A percentile compares a stretch with the other conserved stretches of the same genome.
These are phyloP conservation scores for Dynastes maya DNA, from an alignment of 2,888 invertebrate species.

Conservation along the genomic window DNA sequence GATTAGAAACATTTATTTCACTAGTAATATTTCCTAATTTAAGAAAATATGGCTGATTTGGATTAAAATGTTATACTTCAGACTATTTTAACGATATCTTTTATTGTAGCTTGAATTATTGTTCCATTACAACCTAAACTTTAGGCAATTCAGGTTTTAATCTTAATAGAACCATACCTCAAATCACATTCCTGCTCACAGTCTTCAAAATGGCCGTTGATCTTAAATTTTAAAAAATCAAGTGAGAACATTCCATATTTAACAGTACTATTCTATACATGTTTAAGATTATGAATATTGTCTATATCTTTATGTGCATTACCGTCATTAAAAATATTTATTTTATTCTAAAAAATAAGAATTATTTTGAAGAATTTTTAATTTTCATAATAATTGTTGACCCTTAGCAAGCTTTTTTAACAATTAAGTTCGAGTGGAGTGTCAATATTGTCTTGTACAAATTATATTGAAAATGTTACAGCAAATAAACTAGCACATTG, in stretches of 20 bases:
- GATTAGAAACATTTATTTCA: too few relatives aligned
- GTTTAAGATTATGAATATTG: constrained; percentile 18
- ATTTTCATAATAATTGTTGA: background rate
- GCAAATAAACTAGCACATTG: constrained; percentile 6
- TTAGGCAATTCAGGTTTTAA: constrained; percentile 35
- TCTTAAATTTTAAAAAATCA: constrained; percentile 18
- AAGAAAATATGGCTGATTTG: too few relatives aligned
- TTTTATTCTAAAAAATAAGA: background rate
- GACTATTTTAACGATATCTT: too few relatives aligned
- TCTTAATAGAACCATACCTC: constrained; percentile 34
- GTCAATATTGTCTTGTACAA: background rate
- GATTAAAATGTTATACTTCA: too few relatives aligned
- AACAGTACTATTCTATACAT: constrained; percentile 20
- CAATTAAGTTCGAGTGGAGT: too few relatives aligned
- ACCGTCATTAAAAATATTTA: background rate
- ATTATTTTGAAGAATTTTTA: background rate
- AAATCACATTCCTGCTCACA: constrained; percentile 36
- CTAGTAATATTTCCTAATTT: too few relatives aligned
- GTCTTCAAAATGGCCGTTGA: constrained; percentile 24
- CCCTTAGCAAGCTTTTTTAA: too few relatives aligned
- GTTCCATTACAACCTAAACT: background rate
- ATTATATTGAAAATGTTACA: background rate
- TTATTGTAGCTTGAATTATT: background rate
- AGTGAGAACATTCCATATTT: constrained; percentile 40
- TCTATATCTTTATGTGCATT: constrained; percentile 9